Evolutionary conservation across 2,888 invertebrate species (phyloP).

Genomic region (Clusia tigrina): DNA sequence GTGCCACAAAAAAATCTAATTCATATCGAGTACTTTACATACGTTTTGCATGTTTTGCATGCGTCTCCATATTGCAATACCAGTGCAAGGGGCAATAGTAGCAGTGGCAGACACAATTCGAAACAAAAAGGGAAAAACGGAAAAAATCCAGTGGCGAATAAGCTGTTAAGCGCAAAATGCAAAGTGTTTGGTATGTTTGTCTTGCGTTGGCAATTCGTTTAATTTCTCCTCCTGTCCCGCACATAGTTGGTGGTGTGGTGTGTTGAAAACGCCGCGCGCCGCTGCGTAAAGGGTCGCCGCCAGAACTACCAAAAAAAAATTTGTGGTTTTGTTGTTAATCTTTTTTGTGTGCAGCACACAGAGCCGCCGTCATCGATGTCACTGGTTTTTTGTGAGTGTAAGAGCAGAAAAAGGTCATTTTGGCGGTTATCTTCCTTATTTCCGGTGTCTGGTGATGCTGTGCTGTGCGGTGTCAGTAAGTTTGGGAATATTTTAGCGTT

Average conservation of each 20-base stretch:
- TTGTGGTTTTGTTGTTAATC: neutral
- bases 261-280: too few species aligned
- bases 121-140: neutral
- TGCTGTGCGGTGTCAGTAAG: neutral
- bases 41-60: too few species aligned
- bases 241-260: too few species aligned
- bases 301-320: neutral
- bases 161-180: conserved; percentile 6
- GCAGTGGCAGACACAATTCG: neutral
- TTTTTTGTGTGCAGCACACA: neutral
- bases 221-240: neutral
- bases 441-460: conserved; percentile 16
- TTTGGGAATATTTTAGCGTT: neutral
- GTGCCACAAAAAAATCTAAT: too few species aligned
- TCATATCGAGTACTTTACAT: too few species aligned
- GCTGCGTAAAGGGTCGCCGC: too few species aligned
- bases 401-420: conserved; percentile 7
- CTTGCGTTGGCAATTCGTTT: neutral
- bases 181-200: conserved; percentile 9
- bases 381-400: neutral
- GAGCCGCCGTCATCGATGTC: neutral
- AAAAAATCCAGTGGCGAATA: neutral
- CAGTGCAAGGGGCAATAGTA: neutral
- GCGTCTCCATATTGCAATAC: neutral
- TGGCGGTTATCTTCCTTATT: conserved; percentile 21